Base-by-base conservation (phyloP, 2,888 invertebrate genomes). In the Plebejus argus region DNA sequence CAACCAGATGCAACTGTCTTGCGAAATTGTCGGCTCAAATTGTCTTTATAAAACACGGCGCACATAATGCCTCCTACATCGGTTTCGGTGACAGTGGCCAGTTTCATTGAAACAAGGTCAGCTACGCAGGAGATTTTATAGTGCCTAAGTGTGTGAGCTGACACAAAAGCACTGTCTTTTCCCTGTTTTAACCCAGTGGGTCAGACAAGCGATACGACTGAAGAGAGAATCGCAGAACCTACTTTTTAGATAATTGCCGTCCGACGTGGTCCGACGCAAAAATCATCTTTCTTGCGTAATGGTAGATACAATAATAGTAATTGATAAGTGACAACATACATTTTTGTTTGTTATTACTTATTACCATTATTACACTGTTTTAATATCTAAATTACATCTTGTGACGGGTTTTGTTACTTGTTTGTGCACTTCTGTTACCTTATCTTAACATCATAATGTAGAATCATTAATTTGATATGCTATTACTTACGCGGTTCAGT, bases 1-100 rank as follows among this genome's bases (percentile, higher is more conserved):
- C 76, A 71, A 66, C 12, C 8, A 56, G 56, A 70, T 66, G 70
- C 76, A 71, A 66, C 12, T 18, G 39, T 18, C 39, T 23, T 28
- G 28, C 28, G 7, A 66, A 66, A 66, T 28, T 12, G 66, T 5
- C 28, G 15, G 66, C 28, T 18, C 66, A 12, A 66, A 33, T 66
- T 18, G 66, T 28, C 66, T 28, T 28, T 4, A 15, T 28, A 28
- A 66, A 28, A 23, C 20, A 23, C 23, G 10, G 61, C 7, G 18
- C 10, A 61, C 23, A 23, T 61, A 61, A 8, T 61, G n/a, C n/a
- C 18, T 18, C n/a, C 20, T 8, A 58, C 20, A 20, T n/a, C 45
- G 45, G 45, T 45, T 45, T 45, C 10, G 45, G 45, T 45, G 3
- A 12, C 10, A 10, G 45, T 45, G 12, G 45, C 10, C 2, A 45